These are phyloP conservation scores for Hassar affinis DNA, from an alignment of 2,113 vertebrate genomes.

Conservation along the genomic window DNA sequence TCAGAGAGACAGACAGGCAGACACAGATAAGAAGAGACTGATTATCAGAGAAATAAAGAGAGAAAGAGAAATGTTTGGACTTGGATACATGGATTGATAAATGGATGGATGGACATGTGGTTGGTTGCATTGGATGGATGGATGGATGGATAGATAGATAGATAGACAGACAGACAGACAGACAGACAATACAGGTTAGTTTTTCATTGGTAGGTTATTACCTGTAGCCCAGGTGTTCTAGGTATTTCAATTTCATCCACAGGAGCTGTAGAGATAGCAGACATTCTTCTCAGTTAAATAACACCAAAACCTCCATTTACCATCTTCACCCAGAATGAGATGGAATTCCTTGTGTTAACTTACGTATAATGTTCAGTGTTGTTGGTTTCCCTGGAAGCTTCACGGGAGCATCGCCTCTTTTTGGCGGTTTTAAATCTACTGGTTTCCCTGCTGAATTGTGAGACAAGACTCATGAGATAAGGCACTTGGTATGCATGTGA, in stretches of 20 bases:
- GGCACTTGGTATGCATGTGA: not conserved
- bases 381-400: constrained; percentile 26
- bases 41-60: not conserved
- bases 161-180: not conserved
- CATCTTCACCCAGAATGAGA: not conserved
- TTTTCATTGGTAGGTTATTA: constrained; percentile 43
- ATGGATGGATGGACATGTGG: no score
- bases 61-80: no score
- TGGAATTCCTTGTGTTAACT: constrained; percentile 18
- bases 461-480: not conserved
- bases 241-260: constrained; percentile 33
- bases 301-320: not conserved
- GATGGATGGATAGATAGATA: not conserved
- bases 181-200: not conserved
- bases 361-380: constrained; percentile 55
- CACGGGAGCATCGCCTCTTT: constrained; percentile 13
- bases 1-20: no score
- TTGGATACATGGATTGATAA: not conserved
- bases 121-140: not conserved
- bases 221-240: constrained; percentile 61
- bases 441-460: constrained; percentile 52
- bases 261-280: constrained; percentile 55
- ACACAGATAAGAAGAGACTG: no score
- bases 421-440: constrained; percentile 44
- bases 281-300: not conserved